Base-by-base conservation (phyloP, 2,888 invertebrate genomes). In the Aphidoletes aphidimyza region DNA sequence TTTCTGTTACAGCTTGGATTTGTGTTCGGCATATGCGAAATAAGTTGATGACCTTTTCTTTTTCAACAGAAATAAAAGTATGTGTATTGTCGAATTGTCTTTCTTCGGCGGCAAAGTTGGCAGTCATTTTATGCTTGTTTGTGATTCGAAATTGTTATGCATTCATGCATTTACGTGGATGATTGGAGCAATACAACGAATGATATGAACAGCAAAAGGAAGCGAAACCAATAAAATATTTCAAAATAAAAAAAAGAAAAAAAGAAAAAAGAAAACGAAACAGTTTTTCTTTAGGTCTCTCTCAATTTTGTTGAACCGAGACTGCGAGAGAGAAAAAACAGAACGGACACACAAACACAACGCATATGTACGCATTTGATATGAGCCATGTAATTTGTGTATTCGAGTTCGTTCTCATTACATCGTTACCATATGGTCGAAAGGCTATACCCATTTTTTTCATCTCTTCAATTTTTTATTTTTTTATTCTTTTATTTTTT, bases 381-480 rank as follows among this genome's bases (percentile, higher is more conserved):
- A 42, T 42, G n/a, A 42, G n/a, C 69, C 30, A 69, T 30, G 69
- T 30, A 69, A 54, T 11, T 54, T 26, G 22, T 54, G 3, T 26
- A 54, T 30, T 30, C 30, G 30, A 26, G 26, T 30, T 26, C 69
- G n/a, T n/a, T n/a, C n/a, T n/a, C n/a, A n/a, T n/a, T 69, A 34
- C 69, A 30, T 69, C 34, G 69, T 69, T 69, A 30, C 69, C 69
- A 69, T 69, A 69, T 69, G 69, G 69, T 69, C 69, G 69, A 69
- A 69, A 69, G 34, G 69, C 69, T 69, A 30, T 30, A 22, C 11
- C 5, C 5, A 11, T 39, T 39, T 39, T 39, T 39, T n/a, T n/a
- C n/a, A n/a, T n/a, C n/a, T n/a, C n/a, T n/a, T n/a, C n/a, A n/a
- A n/a, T n/a, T n/a, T n/a, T n/a, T n/a, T n/a, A n/a, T n/a, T 39